Percentiles rank a stretch among this genome's conserved stretches.
These are phyloP conservation scores for Stichopus chloronotus DNA, from an alignment of 35 echinoderm and acorn worm species.

Conservation along the genomic window DNA sequence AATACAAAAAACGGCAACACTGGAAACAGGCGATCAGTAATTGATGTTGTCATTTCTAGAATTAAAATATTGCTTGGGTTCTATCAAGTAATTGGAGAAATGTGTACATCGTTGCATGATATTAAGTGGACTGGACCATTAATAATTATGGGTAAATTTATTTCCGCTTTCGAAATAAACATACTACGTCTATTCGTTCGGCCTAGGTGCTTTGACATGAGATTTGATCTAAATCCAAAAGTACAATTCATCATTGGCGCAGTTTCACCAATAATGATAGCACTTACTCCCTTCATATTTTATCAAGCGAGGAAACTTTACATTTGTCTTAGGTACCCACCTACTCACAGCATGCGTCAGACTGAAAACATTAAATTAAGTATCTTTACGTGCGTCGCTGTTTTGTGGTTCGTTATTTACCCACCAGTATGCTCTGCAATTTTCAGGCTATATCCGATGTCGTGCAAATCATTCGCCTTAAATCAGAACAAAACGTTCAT, in stretches of 20 bases:
- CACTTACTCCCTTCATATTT: background rate
- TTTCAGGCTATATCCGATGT: slow-evolving; percentile 24
- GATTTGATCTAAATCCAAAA: slow-evolving; percentile 33
- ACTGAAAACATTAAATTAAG: background rate
- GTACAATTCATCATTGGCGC: slow-evolving; percentile 48
- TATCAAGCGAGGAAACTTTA: slow-evolving; percentile 2
- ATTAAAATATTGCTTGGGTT: slow-evolving; percentile 48
- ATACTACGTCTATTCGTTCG: slow-evolving; percentile 34
- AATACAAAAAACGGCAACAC: too few species aligned
- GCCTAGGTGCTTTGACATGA: slow-evolving; percentile 44
- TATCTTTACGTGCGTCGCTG: slow-evolving; percentile 23
- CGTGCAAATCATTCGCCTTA: slow-evolving; percentile 46
- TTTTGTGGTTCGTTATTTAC: slow-evolving; percentile 47
- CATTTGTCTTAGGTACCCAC: background rate
- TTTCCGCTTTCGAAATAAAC: slow-evolving; percentile 49
- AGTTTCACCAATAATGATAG: background rate
- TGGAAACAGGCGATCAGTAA: background rate
- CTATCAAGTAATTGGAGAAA: slow-evolving; percentile 45
- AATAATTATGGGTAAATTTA: slow-evolving; percentile 15
- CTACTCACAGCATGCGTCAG: background rate
- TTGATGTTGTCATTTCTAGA: slow-evolving; percentile 37
- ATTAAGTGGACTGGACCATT: slow-evolving; percentile 44
- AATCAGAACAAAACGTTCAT: slow-evolving; percentile 1
- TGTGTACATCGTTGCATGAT: slow-evolving; percentile 53
- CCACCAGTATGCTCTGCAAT: slow-evolving; percentile 42